phyloP scores from a whole-genome alignment of 2,113 vertebrate genomes.

The Promerops cafer region DNA sequence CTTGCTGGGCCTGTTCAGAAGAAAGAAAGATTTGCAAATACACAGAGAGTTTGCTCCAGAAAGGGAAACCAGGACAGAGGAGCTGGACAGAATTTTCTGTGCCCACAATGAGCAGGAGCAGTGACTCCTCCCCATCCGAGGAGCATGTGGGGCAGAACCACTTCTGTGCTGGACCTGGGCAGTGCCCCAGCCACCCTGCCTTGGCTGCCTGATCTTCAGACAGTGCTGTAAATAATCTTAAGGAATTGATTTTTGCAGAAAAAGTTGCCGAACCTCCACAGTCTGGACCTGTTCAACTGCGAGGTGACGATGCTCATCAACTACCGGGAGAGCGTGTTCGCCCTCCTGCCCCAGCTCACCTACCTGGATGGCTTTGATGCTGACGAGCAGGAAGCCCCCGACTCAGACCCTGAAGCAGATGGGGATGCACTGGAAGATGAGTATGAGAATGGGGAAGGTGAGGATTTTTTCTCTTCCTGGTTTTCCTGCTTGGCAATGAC shows the following conservation, averaged over 20 bases:
- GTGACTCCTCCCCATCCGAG: neutral
- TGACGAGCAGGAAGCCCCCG: slow-evolving; percentile 77
- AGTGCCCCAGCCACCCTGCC: neutral
- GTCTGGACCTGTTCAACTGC: slow-evolving; percentile 79
- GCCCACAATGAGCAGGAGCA: neutral
- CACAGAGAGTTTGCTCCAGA: neutral
- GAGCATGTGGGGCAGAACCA: neutral
- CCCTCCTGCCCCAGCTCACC: slow-evolving; percentile 76
- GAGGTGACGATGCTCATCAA: slow-evolving; percentile 81
- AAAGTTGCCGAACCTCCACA: slow-evolving; percentile 75
- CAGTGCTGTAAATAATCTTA: rapidly evolving
- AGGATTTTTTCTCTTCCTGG: neutral
- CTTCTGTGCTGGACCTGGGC: neutral
- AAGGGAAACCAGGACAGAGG: neutral
- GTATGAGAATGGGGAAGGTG: slow-evolving; percentile 68
- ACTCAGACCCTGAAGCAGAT: slow-evolving; percentile 68
- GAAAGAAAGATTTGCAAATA: neutral
- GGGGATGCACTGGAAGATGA: slow-evolving; percentile 66
- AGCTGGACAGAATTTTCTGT: neutral
- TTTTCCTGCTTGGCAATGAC: neutral
- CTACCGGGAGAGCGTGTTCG: slow-evolving; percentile 77
- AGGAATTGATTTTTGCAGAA: slow-evolving; percentile 43
- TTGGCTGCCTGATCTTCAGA: neutral
- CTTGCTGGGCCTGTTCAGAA: neutral
- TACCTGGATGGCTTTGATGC: slow-evolving; percentile 79